Evolutionary conservation across 2,113 vertebrate genomes (phyloP).

Genomic region (Pipa parva): DNA sequence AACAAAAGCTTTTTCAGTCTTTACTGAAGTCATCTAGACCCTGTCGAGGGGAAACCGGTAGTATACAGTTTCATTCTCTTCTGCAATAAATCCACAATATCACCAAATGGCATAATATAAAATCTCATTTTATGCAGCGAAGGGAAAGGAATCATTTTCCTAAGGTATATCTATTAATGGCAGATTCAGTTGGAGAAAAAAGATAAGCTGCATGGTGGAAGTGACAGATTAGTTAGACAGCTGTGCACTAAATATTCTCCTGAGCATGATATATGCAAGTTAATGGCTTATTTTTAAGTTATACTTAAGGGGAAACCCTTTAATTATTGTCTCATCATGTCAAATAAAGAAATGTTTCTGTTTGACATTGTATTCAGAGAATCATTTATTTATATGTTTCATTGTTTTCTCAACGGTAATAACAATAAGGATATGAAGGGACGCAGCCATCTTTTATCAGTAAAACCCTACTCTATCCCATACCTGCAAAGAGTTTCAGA

Average conservation of each 20-base stretch:
- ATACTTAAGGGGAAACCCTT: not conserved
- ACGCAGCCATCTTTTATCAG: too few species aligned
- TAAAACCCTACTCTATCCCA: too few species aligned
- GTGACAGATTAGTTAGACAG: slow-evolving; percentile 30
- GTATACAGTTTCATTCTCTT: not conserved
- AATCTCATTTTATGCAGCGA: slow-evolving; percentile 27
- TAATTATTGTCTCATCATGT: not conserved
- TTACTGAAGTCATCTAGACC: slow-evolving; percentile 15
- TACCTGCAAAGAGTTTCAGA: too few species aligned
- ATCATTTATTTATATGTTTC: too few species aligned
- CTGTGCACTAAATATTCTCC: slow-evolving; percentile 14
- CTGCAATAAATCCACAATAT: slow-evolving; percentile 20
- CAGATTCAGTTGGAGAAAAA: not conserved
- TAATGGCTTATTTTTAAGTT: not conserved
- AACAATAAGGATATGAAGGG: too few species aligned
- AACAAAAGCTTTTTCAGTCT: slow-evolving; percentile 11
- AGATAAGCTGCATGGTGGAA: slow-evolving; percentile 8
- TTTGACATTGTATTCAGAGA: too few species aligned
- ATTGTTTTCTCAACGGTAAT: too few species aligned
- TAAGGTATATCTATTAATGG: slow-evolving; percentile 22
- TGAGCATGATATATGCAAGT: not conserved
- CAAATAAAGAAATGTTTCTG: too few species aligned
- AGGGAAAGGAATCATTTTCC: slow-evolving; percentile 1
- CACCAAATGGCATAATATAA: slow-evolving; percentile 30
- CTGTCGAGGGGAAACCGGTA: not conserved